Conservation (phyloP, 2,888 invertebrate species). For the Himalopsyche kuldschensis region DNA sequence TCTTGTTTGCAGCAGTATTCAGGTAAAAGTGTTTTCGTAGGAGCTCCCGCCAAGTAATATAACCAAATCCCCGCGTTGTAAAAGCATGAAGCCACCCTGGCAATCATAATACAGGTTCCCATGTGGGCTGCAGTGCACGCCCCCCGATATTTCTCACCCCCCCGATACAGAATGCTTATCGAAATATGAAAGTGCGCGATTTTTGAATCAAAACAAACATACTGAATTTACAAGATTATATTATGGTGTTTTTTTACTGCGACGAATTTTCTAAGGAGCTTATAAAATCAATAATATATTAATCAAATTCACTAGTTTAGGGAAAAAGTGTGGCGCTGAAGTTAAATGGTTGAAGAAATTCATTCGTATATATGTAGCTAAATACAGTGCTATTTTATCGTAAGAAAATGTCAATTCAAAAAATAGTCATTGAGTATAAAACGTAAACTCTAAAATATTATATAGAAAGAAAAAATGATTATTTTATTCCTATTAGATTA, state of each 20-base stretch:
- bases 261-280: background rate
- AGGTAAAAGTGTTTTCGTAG: conserved; percentile 33
- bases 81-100: conserved; percentile 34
- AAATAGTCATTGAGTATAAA: too few relatives aligned
- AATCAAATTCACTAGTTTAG: too few relatives aligned
- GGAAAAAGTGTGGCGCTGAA: too few relatives aligned
- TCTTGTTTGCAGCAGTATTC: conserved; percentile 34
- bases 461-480: too few relatives aligned
- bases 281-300: too few relatives aligned
- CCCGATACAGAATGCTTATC: conserved; percentile 24
- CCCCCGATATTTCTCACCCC: background rate
- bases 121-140: background rate
- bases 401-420: too few relatives aligned
- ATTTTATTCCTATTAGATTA: too few relatives aligned
- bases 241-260: background rate
- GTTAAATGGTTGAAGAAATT: too few relatives aligned
- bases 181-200: conserved; percentile 28
- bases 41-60: conserved; percentile 32
- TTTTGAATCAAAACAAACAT: conserved; percentile 38
- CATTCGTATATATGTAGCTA: too few relatives aligned
- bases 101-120: conserved; percentile 36
- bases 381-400: too few relatives aligned
- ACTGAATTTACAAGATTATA: conserved; percentile 32
- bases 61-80: conserved; percentile 38
- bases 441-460: too few relatives aligned